A percentile compares a stretch with the other conserved stretches of the same genome.
Conservation (phyloP, 2,113 vertebrate genomes). For the Perognathus longimembris region DNA sequence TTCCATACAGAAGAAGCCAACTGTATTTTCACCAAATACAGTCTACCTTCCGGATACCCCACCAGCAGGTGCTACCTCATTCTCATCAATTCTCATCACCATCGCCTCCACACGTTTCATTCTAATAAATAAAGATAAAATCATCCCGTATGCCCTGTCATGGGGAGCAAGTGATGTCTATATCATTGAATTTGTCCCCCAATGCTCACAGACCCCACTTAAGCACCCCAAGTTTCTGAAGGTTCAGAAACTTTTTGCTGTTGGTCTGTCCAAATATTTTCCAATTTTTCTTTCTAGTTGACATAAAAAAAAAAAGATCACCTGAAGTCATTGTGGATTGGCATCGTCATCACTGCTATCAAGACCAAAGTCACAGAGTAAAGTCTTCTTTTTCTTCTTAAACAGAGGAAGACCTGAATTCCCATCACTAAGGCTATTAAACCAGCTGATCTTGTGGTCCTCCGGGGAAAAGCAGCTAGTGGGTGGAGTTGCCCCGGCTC, state of each 20-base stretch:
- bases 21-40: background rate
- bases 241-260: background rate
- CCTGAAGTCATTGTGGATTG: background rate
- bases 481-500: background rate
- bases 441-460: constrained; percentile 78
- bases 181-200: background rate
- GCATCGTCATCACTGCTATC: constrained; percentile 83
- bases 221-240: background rate
- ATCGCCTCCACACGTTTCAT: background rate
- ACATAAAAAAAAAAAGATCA: background rate
- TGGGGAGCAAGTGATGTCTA: background rate
- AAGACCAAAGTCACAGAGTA: constrained; percentile 80
- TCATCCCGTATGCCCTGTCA: background rate
- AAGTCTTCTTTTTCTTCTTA: background rate
- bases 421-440: constrained; percentile 69
- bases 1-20: background rate
- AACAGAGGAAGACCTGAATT: background rate
- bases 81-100: no score
- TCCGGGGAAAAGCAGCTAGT: constrained; percentile 52
- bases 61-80: background rate
- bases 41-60: background rate
- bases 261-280: background rate
- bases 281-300: background rate
- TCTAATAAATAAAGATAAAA: background rate
- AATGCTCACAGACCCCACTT: no score